phyloP scores from a whole-genome alignment of 2,888 invertebrate genomes.

The Tigriopus californicus region DNA sequence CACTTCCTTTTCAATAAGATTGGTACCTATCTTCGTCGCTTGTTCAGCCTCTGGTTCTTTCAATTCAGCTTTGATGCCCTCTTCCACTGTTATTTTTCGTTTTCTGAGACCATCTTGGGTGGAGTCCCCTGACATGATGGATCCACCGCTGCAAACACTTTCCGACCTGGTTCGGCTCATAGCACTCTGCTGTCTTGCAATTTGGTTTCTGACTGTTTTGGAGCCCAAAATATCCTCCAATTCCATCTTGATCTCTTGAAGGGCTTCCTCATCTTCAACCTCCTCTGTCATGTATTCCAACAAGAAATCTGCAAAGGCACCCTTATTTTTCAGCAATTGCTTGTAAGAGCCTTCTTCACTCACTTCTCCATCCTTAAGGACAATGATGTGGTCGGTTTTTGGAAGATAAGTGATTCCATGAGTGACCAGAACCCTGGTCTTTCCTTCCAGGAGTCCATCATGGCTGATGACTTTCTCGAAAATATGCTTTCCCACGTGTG shows the following conservation, averaged over 20 bases:
- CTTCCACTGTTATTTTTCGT: constrained; percentile 2
- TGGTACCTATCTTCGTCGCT: constrained; percentile 34
- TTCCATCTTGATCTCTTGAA: constrained; percentile 53
- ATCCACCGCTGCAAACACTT: constrained; percentile 16
- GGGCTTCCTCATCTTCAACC: constrained; percentile 27
- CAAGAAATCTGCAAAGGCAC: constrained; percentile 36
- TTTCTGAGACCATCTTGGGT: neutral
- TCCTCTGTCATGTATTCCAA: constrained; percentile 28
- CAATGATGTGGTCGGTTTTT: constrained; percentile 71
- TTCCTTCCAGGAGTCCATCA: constrained; percentile 39
- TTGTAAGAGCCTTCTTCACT: constrained; percentile 78
- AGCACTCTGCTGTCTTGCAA: neutral
- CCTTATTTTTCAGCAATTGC: constrained; percentile 58
- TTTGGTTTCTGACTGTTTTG: neutral
- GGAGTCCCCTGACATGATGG: neutral
- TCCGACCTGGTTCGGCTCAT: constrained; percentile 12
- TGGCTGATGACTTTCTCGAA: constrained; percentile 36
- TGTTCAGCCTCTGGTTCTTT: neutral
- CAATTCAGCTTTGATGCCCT: neutral
- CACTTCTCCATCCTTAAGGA: constrained; percentile 65
- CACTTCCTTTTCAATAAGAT: constrained; percentile 72
- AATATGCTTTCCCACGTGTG: constrained; percentile 35
- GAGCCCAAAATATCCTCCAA: constrained; percentile 44
- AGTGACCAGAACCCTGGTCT: constrained; percentile 80
- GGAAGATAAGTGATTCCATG: constrained; percentile 85